Conservation (phyloP, 2,113 vertebrate genomes). For the Dinomys branickii region DNA sequence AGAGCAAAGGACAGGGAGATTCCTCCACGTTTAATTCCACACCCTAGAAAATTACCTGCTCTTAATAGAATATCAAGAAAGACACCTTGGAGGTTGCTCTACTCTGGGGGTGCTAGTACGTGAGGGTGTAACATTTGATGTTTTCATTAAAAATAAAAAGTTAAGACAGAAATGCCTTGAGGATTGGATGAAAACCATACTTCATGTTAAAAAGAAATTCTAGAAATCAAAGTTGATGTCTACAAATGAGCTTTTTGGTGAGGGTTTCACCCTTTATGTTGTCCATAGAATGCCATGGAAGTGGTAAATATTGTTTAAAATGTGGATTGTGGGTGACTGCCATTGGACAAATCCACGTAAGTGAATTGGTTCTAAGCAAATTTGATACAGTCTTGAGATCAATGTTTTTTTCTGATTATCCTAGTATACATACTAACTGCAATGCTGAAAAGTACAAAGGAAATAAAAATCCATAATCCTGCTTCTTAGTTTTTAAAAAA, state of each 20-base stretch:
- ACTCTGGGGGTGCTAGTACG: rapidly evolving
- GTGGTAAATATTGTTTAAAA: not conserved
- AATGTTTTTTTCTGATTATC: not conserved
- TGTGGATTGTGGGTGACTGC: not conserved
- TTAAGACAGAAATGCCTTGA: not conserved
- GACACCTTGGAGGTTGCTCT: too few relatives aligned
- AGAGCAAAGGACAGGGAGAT: not conserved
- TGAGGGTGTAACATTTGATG: not conserved
- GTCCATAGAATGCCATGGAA: not conserved
- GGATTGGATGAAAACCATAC: not conserved
- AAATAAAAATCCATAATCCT: not conserved
- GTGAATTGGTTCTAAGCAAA: not conserved
- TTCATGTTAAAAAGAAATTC: not conserved
- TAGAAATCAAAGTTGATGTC: not conserved
- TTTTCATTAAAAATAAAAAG: not conserved
- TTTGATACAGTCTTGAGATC: not conserved
- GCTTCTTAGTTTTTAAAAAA: not conserved
- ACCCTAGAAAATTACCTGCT: not conserved
- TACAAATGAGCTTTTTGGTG: not conserved
- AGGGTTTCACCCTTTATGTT: not conserved
- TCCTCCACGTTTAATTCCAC: not conserved
- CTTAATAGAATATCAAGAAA: not conserved
- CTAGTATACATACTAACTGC: not conserved
- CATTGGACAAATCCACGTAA: not conserved
- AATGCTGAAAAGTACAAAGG: not conserved